Conservation (phyloP, 30 jellyfish, hydroid and myxozoan genomes). For the Chrysaora quinquecirrha region DNA sequence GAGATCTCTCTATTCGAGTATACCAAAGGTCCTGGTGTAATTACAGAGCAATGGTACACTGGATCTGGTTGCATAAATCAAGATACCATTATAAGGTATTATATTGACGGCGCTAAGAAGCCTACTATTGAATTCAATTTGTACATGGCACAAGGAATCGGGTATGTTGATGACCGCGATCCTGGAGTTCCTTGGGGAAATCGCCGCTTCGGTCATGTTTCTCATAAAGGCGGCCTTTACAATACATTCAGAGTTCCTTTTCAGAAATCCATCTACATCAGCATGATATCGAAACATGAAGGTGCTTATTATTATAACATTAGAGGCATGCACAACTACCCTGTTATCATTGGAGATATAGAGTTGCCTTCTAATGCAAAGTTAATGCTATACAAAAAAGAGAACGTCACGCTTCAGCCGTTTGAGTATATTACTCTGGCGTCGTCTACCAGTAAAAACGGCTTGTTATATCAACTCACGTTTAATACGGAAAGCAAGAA, state of each 20-base stretch:
- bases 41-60: conserved; percentile 85
- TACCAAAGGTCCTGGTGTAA: conserved; percentile 75
- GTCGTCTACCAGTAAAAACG: conserved; percentile 37
- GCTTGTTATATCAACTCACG: conserved; percentile 62
- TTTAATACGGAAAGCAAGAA: conserved; percentile 52
- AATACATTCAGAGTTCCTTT: conserved; percentile 69
- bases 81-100: conserved; percentile 54
- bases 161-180: conserved; percentile 16
- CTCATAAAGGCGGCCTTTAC: conserved; percentile 60
- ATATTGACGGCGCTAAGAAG: conserved; percentile 49
- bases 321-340: conserved; percentile 77
- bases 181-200: conserved; percentile 75
- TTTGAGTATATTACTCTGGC: conserved; percentile 49
- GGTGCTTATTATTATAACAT: conserved; percentile 59
- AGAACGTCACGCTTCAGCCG: conserved; percentile 24
- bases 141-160: conserved; percentile 74
- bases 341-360: conserved; percentile 63
- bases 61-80: conserved; percentile 57
- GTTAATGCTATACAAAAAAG: conserved; percentile 35
- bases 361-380: conserved; percentile 52
- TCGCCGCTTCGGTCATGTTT: conserved; percentile 59
- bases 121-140: conserved; percentile 66
- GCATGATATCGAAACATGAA: conserved; percentile 19
- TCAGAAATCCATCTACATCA: conserved; percentile 32
- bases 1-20: conserved; percentile 34